phyloP scores from a whole-genome alignment of 1,140 invertebrate genomes.

The Dreissena polymorpha region DNA sequence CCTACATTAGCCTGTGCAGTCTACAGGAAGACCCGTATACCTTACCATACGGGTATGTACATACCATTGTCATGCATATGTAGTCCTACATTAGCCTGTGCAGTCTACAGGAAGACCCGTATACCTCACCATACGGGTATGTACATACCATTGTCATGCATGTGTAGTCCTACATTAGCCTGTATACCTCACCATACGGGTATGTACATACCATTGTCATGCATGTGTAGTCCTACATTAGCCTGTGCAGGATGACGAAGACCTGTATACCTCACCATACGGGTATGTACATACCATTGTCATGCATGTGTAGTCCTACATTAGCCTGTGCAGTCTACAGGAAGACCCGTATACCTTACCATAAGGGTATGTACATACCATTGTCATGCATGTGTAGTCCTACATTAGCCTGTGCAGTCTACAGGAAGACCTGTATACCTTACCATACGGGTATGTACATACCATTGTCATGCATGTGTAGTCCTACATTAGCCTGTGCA shows the following conservation, averaged over 20 bases:
- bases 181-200: conserved; percentile 29
- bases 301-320: too few species aligned
- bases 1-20: too few species aligned
- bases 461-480: too few species aligned
- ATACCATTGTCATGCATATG: too few species aligned
- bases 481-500: too few species aligned
- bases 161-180: neutral
- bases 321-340: neutral
- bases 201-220: neutral
- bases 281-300: conserved; percentile 10
- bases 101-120: conserved; percentile 8
- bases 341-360: conserved; percentile 25
- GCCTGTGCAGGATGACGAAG: neutral
- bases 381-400: too few species aligned
- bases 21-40: conserved; percentile 19
- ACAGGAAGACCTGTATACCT: conserved; percentile 19
- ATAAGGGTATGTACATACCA: conserved; percentile 25
- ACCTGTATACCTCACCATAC: conserved; percentile 27
- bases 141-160: neutral
- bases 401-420: too few species aligned
- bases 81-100: too few species aligned
- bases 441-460: conserved; percentile 30
- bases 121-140: conserved; percentile 29
- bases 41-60: conserved; percentile 29
- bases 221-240: too few species aligned